These are phyloP conservation scores for Anolis apletophallus DNA, from an alignment of 2,797 vertebrate species.

Conservation along the genomic window DNA sequence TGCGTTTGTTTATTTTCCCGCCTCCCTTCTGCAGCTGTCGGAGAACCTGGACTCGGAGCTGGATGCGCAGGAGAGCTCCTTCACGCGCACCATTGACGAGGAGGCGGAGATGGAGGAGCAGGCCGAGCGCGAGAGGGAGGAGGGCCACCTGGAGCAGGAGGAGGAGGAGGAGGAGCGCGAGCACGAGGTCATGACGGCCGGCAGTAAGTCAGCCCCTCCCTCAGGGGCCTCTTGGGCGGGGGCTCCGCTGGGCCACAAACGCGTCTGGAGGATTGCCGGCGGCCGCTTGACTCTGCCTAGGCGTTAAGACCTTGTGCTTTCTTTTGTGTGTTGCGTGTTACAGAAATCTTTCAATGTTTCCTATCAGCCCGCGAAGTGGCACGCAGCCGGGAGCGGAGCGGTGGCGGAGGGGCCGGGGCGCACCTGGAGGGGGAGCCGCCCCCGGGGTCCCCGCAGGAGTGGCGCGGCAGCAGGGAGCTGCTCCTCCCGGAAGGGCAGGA, in stretches of 20 bases:
- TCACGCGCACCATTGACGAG: conserved; percentile 97
- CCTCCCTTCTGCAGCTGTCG: conserved; percentile 81
- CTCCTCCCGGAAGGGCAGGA: conserved; percentile 90
- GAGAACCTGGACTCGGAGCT: conserved; percentile 93
- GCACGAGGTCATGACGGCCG: conserved; percentile 97
- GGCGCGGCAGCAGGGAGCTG: conserved; percentile 83
- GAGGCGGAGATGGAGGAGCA: conserved; percentile 96
- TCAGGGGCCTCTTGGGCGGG: neutral
- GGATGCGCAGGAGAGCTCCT: conserved; percentile 92
- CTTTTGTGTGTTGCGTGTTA: conserved; percentile 83
- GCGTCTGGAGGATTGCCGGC: conserved; percentile 56
- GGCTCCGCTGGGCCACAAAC: neutral
- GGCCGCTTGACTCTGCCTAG: conserved; percentile 69
- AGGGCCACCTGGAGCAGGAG: conserved; percentile 93
- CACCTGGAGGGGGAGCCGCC: conserved; percentile 88
- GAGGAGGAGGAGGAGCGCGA: conserved; percentile 95
- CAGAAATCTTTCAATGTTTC: conserved; percentile 99
- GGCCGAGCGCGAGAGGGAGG: conserved; percentile 91
- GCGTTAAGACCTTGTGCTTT: conserved; percentile 71
- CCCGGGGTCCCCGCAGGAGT: conserved; percentile 84
- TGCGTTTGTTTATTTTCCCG: too few relatives aligned
- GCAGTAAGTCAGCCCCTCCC: conserved; percentile 87
- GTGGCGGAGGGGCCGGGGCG: conserved; percentile 74
- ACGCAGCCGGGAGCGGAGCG: conserved; percentile 87
- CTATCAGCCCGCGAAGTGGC: conserved; percentile 97